Conservation (phyloP, 1,140 invertebrate species). For the Atta texana region DNA sequence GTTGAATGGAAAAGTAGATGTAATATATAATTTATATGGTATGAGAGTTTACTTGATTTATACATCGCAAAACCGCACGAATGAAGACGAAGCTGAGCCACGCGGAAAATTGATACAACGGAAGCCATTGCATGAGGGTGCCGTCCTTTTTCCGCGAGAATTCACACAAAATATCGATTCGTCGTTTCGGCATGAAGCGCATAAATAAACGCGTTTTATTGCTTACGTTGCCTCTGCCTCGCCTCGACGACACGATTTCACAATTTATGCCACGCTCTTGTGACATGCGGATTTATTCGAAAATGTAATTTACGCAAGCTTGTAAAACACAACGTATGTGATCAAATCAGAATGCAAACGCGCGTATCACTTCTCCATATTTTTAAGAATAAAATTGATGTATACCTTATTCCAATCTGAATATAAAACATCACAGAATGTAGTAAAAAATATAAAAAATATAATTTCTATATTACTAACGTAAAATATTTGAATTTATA, state of each 20-base stretch:
- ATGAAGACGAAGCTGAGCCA: conserved; percentile 27
- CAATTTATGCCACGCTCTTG: conserved; percentile 45
- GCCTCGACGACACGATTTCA: conserved; percentile 53
- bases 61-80: conserved; percentile 30
- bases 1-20: background rate
- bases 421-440: background rate
- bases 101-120: conserved; percentile 56
- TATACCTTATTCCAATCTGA: background rate
- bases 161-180: conserved; percentile 63
- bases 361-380: background rate
- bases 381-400: conserved; percentile 42
- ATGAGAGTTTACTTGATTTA: conserved; percentile 29
- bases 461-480: background rate
- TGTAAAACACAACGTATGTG: conserved; percentile 8
- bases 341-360: conserved; percentile 26
- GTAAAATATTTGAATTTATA: conserved; percentile 2
- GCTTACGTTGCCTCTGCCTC: conserved; percentile 39
- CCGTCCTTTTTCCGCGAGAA: conserved; percentile 58
- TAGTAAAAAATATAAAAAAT: background rate
- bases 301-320: conserved; percentile 30
- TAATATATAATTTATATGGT: background rate
- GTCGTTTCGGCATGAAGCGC: conserved; percentile 40
- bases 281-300: conserved; percentile 32
- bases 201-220: conserved; percentile 62
- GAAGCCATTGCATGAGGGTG: conserved; percentile 48